Conservation (phyloP, 2,113 vertebrate genomes). For the Oreochromis niloticus region DNA sequence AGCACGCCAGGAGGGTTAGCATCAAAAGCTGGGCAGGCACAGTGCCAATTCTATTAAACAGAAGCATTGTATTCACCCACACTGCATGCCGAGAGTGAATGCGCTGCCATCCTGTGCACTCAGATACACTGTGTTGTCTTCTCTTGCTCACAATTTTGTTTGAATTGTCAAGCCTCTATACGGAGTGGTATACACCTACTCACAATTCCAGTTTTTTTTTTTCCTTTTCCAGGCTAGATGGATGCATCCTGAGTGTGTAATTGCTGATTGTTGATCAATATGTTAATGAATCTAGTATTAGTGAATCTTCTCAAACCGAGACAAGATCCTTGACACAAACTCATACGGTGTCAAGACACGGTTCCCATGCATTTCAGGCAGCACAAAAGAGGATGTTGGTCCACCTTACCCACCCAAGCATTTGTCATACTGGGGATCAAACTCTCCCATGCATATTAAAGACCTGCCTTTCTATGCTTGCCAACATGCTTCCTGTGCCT, state of each 20-base stretch:
- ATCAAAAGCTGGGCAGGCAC: background rate
- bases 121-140: rapidly evolving
- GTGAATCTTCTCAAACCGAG: background rate
- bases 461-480: background rate
- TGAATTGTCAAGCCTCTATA: background rate
- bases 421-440: background rate
- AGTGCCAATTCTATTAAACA: background rate
- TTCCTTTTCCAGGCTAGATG: background rate
- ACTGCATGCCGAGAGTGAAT: background rate
- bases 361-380: rapidly evolving
- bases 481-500: background rate
- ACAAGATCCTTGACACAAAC: rapidly evolving
- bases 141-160: background rate
- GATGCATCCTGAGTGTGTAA: too few species aligned
- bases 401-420: background rate
- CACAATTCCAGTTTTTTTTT: background rate
- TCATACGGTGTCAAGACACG: rapidly evolving
- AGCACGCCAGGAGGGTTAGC: background rate
- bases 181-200: background rate
- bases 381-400: background rate
- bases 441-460: background rate
- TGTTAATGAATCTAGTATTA: background rate
- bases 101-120: background rate
- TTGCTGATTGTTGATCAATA: background rate
- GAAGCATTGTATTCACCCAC: background rate